Percentiles rank a stretch among this genome's conserved stretches.
Conservation (phyloP, 2,888 invertebrate species). For the Meganola albula region DNA sequence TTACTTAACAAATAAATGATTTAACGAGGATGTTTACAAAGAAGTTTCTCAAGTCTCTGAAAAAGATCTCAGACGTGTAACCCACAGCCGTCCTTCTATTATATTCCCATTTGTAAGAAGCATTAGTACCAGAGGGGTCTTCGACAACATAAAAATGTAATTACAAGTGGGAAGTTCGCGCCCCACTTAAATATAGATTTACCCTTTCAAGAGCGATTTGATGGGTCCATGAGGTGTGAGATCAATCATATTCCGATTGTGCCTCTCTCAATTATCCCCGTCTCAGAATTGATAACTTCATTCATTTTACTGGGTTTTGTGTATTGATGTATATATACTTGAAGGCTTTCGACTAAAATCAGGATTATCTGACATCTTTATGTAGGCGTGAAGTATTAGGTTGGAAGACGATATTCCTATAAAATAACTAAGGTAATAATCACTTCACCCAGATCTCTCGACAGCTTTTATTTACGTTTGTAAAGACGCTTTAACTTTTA, state of each 20-base stretch:
- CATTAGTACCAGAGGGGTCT: slow-evolving; percentile 49
- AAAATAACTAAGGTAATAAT: no score
- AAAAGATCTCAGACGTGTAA: slow-evolving; percentile 38
- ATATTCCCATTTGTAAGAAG: slow-evolving; percentile 65
- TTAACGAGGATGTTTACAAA: slow-evolving; percentile 15
- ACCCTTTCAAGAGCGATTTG: slow-evolving; percentile 68
- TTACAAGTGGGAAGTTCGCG: slow-evolving; percentile 60
- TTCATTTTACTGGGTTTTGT: slow-evolving; percentile 45
- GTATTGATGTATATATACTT: no score
- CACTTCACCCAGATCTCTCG: no score
- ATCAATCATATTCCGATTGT: slow-evolving; percentile 72
- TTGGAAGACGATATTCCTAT: no score
- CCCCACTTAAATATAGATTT: slow-evolving; percentile 74
- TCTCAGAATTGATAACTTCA: slow-evolving; percentile 57
- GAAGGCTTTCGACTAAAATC: no score
- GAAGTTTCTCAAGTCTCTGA: slow-evolving; percentile 23
- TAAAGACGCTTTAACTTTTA: no score
- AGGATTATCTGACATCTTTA: no score
- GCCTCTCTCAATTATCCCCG: slow-evolving; percentile 63
- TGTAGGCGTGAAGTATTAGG: no score
- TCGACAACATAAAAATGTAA: slow-evolving; percentile 71
- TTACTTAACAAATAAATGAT: no score
- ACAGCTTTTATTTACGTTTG: no score
- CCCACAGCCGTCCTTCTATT: slow-evolving; percentile 45
- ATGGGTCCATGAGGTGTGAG: slow-evolving; percentile 63